Conservation (phyloP, 1,140 invertebrate genomes). For the Apis dorsata region DNA sequence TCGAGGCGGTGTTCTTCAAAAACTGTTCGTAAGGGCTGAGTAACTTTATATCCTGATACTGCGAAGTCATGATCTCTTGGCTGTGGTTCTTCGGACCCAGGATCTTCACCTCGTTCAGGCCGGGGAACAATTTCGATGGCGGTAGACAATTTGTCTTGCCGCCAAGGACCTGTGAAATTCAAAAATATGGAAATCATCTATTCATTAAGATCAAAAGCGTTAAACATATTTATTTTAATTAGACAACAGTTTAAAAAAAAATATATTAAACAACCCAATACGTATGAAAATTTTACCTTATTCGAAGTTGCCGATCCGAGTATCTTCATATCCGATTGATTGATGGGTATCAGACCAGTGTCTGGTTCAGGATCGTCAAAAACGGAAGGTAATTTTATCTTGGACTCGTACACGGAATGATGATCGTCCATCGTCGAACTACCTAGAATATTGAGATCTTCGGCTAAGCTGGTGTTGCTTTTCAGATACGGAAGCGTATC, state of each 20-base stretch:
- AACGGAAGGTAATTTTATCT: conserved; percentile 62
- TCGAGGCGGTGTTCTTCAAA: conserved; percentile 55
- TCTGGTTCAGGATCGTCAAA: conserved; percentile 68
- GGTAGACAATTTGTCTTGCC: conserved; percentile 11
- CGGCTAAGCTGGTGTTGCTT: conserved; percentile 57
- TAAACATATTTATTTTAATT: too few species aligned
- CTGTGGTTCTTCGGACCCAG: conserved; percentile 66
- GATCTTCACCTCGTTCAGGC: conserved; percentile 64
- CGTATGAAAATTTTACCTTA: conserved; percentile 22
- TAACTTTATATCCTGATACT: conserved; percentile 69
- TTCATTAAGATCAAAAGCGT: neutral
- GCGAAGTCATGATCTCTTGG: conserved; percentile 54
- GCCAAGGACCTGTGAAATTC: conserved; percentile 23
- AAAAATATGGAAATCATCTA: neutral
- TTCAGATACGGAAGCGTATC: conserved; percentile 67
- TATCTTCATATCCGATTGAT: conserved; percentile 63
- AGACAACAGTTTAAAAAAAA: neutral
- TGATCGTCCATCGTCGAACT: conserved; percentile 53
- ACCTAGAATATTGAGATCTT: conserved; percentile 67
- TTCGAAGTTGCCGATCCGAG: conserved; percentile 45
- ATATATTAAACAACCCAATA: too few species aligned
- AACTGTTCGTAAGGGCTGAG: conserved; percentile 70
- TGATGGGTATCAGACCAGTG: conserved; percentile 53
- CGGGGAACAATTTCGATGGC: conserved; percentile 46
- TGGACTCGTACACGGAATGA: conserved; percentile 63